Base-by-base conservation (phyloP, 2,888 invertebrate species). In the Crossocerus cetratus region DNA sequence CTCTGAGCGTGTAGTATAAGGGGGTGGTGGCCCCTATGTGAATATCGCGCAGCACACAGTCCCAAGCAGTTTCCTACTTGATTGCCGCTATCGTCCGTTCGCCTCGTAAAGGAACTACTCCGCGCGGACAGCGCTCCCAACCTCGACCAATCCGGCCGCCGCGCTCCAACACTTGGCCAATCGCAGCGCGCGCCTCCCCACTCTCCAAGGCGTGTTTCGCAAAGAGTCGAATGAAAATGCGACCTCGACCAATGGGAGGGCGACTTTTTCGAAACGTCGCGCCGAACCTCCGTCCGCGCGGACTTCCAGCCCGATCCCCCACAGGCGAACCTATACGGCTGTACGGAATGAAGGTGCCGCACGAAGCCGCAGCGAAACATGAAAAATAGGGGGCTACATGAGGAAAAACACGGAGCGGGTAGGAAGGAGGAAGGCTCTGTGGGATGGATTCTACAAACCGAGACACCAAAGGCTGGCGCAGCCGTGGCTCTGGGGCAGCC, bases 281-380 rank as follows among this genome's bases (percentile, higher is more conserved):
- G 32, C 53, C 69, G 32, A 62, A 78, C 80, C 86, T 54, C 60
- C 69, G 80, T 90, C 90, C 90, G 87, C 88, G 87, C 85, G 90
- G 89, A 89, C 75, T 44, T 72, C 62, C 72, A 74, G 69, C 78
- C 76, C 69, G n/a, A 81, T 61, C 76, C 70, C 32, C 77, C 69
- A 67, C 79, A 72, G 72, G 76, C 74, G 78, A 78, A 80, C 76
- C 84, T 81, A 74, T 81, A 80, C 85, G 86, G 74, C 84, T 81
- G 72, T 81, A 80, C 85, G 86, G 85, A 87, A 89, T 86, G 87
- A 90, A 90, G 90, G 90, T 90, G 90, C 90, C 89, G 87, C 86
- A 86, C 89, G 89, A 90, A 90, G 90, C 90, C 90, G 89, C 90
- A 90, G 88, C 89, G 89, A 90, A 90, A 90, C 90, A 90, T 90